These are phyloP conservation scores for Campylorhamphus procurvoides DNA, from an alignment of 2,113 vertebrate species.

Conservation along the genomic window DNA sequence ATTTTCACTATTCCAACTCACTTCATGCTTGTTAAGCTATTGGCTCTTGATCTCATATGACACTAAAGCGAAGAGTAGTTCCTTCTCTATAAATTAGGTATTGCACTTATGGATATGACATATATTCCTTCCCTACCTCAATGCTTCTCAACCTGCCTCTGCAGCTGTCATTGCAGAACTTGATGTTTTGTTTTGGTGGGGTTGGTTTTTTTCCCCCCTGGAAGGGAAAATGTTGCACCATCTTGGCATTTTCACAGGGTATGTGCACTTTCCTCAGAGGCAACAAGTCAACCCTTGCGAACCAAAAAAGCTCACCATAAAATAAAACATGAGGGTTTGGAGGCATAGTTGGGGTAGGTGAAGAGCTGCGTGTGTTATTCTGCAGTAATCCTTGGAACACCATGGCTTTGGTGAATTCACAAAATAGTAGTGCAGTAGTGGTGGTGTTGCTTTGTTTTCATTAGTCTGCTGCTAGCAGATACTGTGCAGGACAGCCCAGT, in stretches of 20 bases:
- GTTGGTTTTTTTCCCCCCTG: neutral
- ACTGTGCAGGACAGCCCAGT: neutral
- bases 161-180: neutral
- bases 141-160: neutral
- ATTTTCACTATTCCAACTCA: neutral
- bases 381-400: neutral
- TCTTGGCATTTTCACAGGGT: neutral
- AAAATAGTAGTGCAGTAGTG: too few relatives aligned
- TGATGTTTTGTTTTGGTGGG: rapidly evolving
- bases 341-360: rapidly evolving
- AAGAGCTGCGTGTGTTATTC: neutral
- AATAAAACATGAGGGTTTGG: neutral
- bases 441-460: neutral
- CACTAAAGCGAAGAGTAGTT: neutral
- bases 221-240: neutral
- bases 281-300: neutral
- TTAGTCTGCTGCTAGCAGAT: neutral
- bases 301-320: neutral
- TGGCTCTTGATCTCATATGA: neutral
- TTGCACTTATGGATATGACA: neutral
- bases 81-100: neutral
- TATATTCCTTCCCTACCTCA: neutral
- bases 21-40: neutral
- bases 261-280: neutral
- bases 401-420: neutral